Evolutionary conservation across 2,113 vertebrate genomes (phyloP).

Genomic region (Mormyrus iriodes): DNA sequence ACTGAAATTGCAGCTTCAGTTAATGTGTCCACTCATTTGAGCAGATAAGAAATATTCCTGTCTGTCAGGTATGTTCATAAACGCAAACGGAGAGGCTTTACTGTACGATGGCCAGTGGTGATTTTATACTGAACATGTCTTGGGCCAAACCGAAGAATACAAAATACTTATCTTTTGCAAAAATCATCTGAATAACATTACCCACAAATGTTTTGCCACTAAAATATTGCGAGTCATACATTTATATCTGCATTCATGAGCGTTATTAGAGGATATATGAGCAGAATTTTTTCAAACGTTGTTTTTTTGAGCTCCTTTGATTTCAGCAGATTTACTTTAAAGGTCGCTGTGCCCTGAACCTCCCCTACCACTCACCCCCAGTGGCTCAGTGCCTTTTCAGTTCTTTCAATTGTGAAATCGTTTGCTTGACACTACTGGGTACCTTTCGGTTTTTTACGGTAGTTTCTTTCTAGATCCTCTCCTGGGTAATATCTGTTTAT

Average conservation of each 20-base stretch:
- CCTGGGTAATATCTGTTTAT: not conserved
- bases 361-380: not conserved
- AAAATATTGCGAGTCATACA: not conserved
- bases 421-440: not conserved
- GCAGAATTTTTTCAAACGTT: not conserved
- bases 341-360: not conserved
- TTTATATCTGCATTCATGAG: not conserved
- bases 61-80: not conserved
- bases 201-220: not conserved
- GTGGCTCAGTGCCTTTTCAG: not conserved
- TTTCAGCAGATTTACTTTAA: too few relatives aligned
- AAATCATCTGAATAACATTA: not conserved
- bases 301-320: too few relatives aligned
- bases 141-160: not conserved
- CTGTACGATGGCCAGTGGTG: not conserved
- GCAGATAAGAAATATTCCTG: not conserved
- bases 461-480: not conserved
- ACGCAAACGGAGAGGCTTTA: not conserved
- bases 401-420: not conserved
- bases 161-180: not conserved
- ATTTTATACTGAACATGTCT: not conserved
- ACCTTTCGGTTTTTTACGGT: not conserved
- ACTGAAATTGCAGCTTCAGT: not conserved
- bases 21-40: constrained; percentile 13
- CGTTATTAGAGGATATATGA: not conserved